A percentile compares a stretch with the other conserved stretches of the same genome.
Evolutionary conservation across 2,113 vertebrate species (phyloP).

Genomic region (Malurus melanocephalus): DNA sequence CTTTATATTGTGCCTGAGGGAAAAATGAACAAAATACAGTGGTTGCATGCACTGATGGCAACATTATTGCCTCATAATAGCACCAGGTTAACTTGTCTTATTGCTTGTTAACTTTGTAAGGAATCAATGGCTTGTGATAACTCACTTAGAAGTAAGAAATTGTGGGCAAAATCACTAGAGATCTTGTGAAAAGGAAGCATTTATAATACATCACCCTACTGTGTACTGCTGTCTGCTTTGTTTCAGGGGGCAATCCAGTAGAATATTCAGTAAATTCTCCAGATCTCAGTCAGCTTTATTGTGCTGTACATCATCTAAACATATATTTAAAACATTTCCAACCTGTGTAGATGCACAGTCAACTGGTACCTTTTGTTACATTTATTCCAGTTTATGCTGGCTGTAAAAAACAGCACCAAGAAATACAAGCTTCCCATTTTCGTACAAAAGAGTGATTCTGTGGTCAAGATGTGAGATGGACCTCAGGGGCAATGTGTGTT

Average conservation of each 20-base stretch:
- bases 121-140: constrained; percentile 66
- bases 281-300: constrained; percentile 6
- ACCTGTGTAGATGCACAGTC: not conserved
- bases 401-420: not conserved
- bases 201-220: constrained; percentile 5
- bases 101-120: constrained; percentile 71
- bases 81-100: constrained; percentile 64
- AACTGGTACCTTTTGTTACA: not conserved
- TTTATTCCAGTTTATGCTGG: not conserved
- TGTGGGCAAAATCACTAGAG: constrained; percentile 42
- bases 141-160: constrained; percentile 58
- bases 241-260: not conserved
- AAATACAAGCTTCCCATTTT: not conserved
- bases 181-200: constrained; percentile 22
- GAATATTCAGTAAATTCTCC: not conserved
- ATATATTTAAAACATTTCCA: not conserved
- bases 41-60: constrained; percentile 62
- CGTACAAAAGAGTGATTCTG: not conserved
- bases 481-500: not conserved
- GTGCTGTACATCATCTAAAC: not conserved
- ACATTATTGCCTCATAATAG: constrained; percentile 54
- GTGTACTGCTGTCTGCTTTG: not conserved
- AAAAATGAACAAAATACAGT: constrained; percentile 67
- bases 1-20: constrained; percentile 62
- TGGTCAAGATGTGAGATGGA: not conserved